phyloP scores from a whole-genome alignment of 2,113 vertebrate species.

The Ailuropoda melanoleuca region DNA sequence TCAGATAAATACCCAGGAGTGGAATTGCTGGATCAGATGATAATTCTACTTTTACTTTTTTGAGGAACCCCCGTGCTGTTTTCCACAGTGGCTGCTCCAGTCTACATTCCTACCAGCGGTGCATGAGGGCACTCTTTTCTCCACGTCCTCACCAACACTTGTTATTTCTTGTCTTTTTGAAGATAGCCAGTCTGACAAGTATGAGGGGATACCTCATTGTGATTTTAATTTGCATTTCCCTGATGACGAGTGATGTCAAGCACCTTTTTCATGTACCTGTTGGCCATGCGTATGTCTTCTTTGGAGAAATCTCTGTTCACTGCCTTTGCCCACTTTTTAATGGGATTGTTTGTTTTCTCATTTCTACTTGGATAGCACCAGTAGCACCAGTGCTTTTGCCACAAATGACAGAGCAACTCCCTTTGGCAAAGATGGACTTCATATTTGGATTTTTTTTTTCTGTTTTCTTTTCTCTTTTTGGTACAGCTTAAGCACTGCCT shows the following conservation, averaged over 20 bases:
- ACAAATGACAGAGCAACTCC: slow-evolving; percentile 14
- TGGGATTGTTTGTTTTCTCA: slow-evolving; percentile 38
- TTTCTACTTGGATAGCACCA: background rate
- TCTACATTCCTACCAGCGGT: background rate
- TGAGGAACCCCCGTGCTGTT: background rate
- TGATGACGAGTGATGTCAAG: background rate
- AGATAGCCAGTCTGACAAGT: background rate
- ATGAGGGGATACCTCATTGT: background rate
- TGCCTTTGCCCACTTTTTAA: background rate
- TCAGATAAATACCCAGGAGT: background rate
- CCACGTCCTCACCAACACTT: background rate
- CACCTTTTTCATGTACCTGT: background rate
- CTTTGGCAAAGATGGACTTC: slow-evolving; percentile 33
- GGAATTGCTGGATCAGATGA: background rate
- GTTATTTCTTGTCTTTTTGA: background rate
- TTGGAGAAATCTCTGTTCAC: background rate
- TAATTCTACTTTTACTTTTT: background rate
- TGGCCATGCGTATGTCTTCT: background rate
- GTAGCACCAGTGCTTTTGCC: background rate
- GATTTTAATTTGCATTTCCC: background rate
- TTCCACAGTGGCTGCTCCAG: background rate
- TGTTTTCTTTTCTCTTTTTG: slow-evolving; percentile 9
- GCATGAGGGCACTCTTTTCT: background rate
- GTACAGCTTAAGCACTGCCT: background rate
- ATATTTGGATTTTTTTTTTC: background rate